Conservation (phyloP, 2,888 invertebrate species). For the Euplagia quadripunctaria region DNA sequence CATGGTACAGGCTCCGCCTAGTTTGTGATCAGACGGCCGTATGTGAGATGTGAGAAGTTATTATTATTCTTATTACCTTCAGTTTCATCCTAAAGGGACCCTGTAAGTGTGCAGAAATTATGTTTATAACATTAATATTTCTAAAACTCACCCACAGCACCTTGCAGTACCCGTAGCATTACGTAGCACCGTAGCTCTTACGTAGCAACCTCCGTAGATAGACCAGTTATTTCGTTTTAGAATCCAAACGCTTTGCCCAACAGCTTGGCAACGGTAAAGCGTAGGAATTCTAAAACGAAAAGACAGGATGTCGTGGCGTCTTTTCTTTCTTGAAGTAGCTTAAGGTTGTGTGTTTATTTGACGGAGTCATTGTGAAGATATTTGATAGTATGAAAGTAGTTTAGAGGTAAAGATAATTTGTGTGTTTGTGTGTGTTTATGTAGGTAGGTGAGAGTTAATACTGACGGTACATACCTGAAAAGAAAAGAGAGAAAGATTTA, state of each 20-base stretch:
- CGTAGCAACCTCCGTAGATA: conserved; percentile 48
- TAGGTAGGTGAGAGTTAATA: neutral
- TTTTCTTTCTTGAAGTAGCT: conserved; percentile 22
- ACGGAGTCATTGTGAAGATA: neutral
- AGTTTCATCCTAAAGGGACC: no score
- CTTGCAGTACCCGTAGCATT: conserved; percentile 27
- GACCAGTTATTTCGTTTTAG: conserved; percentile 92
- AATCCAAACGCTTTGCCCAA: conserved; percentile 98
- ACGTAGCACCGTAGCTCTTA: conserved; percentile 35
- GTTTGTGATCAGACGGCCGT: no score
- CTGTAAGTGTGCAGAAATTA: neutral
- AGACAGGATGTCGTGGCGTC: conserved; percentile 54
- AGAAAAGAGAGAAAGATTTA: conserved; percentile 2
- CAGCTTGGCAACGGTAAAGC: conserved; percentile 94
- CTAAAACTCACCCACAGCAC: conserved; percentile 14
- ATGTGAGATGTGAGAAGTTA: no score
- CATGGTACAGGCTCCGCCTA: no score
- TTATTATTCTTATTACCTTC: no score
- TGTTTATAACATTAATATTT: neutral
- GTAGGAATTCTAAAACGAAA: conserved; percentile 98
- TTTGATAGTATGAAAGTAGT: neutral
- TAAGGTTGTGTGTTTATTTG: conserved; percentile 10
- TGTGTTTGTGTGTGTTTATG: neutral
- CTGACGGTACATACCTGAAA: conserved; percentile 12
- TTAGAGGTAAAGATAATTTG: neutral